Conservation (phyloP, 2,888 invertebrate genomes). For the Melinopterus prodromus region DNA sequence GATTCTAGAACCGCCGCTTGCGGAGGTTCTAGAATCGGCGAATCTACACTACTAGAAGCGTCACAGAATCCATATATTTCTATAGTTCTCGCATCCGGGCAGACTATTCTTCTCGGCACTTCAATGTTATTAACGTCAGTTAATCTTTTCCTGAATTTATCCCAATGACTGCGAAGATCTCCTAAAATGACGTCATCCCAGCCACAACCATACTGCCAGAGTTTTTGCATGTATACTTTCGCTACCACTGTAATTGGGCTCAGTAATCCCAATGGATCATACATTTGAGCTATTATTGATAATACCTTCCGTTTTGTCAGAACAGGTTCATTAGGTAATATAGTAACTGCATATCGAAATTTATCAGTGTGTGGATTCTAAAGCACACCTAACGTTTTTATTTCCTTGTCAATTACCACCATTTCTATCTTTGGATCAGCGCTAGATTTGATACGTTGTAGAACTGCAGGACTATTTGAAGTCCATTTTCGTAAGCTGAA, state of each 20-base stretch:
- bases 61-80: constrained; percentile 6
- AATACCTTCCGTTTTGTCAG: constrained; percentile 8
- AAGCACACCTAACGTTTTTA: not conserved
- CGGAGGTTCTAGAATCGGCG: too few relatives aligned
- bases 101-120: too few relatives aligned
- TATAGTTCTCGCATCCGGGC: not conserved
- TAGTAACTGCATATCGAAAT: not conserved
- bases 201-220: not conserved
- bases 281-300: constrained; percentile 7
- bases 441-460: too few relatives aligned
- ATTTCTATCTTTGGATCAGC: too few relatives aligned
- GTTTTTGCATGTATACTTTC: constrained; percentile 12
- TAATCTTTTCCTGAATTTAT: too few relatives aligned
- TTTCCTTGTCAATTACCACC: too few relatives aligned
- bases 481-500: too few relatives aligned
- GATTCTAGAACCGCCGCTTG: not conserved
- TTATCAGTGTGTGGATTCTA: not conserved
- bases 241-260: not conserved
- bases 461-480: too few relatives aligned
- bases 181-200: not conserved
- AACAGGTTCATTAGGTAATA: not conserved
- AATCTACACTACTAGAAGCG: too few relatives aligned
- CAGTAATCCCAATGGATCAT: not conserved
- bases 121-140: too few relatives aligned
- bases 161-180: too few relatives aligned